Percentiles rank a stretch among this genome's conserved stretches.
Conservation (phyloP, 1,140 invertebrate species). For the Temnothorax longispinosus region DNA sequence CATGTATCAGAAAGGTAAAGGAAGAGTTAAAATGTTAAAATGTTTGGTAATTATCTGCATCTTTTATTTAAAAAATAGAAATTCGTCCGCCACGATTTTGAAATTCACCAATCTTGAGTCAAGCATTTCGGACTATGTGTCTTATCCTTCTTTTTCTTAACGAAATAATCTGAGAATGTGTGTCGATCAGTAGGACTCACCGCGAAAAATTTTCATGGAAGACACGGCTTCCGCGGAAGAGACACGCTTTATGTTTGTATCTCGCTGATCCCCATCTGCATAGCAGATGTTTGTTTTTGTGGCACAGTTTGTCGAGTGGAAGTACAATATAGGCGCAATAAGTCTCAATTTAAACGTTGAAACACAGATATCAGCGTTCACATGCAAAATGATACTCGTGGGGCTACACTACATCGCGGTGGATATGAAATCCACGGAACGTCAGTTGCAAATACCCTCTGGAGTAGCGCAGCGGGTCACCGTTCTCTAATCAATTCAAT, state of each 20-base stretch:
- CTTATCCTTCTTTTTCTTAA: background rate
- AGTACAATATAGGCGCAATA: conserved; percentile 19
- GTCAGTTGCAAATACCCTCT: background rate
- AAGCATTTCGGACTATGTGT: background rate
- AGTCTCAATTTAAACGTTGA: conserved; percentile 7
- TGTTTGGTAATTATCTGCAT: background rate
- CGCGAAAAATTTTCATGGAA: background rate
- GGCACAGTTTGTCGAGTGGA: conserved; percentile 11
- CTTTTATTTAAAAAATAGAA: background rate
- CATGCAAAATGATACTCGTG: background rate
- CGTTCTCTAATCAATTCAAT: background rate
- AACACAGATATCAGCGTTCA: background rate
- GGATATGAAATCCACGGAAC: background rate
- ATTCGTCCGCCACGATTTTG: background rate
- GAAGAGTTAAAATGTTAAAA: background rate
- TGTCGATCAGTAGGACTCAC: background rate
- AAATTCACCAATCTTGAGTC: background rate
- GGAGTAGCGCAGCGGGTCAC: background rate
- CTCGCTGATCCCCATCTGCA: background rate
- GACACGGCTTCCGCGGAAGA: background rate
- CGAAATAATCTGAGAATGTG: background rate
- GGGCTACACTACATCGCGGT: no score
- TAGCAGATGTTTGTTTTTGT: conserved; percentile 29
- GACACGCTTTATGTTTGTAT: background rate
- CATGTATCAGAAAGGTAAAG: background rate